A percentile compares a stretch with the other conserved stretches of the same genome.
These are phyloP conservation scores for Eupithecia tripunctaria DNA, from an alignment of 2,888 invertebrate genomes.

Conservation along the genomic window DNA sequence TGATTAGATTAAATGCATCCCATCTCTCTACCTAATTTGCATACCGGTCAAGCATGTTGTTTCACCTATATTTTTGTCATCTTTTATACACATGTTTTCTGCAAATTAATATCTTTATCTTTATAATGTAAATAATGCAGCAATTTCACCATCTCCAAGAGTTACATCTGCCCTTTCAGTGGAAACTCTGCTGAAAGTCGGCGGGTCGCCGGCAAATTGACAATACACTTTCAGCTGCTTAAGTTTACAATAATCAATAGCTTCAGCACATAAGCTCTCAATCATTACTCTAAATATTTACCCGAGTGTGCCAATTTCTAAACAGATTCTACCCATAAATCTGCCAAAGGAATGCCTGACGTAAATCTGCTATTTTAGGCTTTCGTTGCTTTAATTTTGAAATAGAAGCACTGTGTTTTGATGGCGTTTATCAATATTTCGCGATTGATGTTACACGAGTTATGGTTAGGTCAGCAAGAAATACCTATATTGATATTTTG, in stretches of 20 bases:
- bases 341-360: slow-evolving; percentile 57
- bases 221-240: not conserved
- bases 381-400: slow-evolving; percentile 49
- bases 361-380: slow-evolving; percentile 58
- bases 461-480: not conserved
- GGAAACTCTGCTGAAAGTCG: too few relatives aligned
- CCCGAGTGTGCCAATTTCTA: slow-evolving; percentile 43
- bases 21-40: too few relatives aligned
- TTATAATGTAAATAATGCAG: too few relatives aligned
- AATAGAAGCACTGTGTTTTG: slow-evolving; percentile 48
- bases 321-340: slow-evolving; percentile 43
- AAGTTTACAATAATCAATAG: not conserved
- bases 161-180: too few relatives aligned
- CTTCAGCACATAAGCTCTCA: slow-evolving; percentile 11
- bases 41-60: too few relatives aligned
- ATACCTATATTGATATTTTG: not conserved
- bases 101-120: too few relatives aligned
- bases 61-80: too few relatives aligned
- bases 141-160: too few relatives aligned
- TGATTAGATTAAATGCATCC: too few relatives aligned
- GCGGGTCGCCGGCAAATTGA: not conserved
- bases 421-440: slow-evolving; percentile 3
- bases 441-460: not conserved
- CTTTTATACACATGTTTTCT: too few relatives aligned
- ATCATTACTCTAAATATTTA: slow-evolving; percentile 58